Evolutionary conservation across 2,113 vertebrate species (phyloP), one percentile per base, ranked within the genome.

Genomic region (Narcine bancroftii): DNA sequence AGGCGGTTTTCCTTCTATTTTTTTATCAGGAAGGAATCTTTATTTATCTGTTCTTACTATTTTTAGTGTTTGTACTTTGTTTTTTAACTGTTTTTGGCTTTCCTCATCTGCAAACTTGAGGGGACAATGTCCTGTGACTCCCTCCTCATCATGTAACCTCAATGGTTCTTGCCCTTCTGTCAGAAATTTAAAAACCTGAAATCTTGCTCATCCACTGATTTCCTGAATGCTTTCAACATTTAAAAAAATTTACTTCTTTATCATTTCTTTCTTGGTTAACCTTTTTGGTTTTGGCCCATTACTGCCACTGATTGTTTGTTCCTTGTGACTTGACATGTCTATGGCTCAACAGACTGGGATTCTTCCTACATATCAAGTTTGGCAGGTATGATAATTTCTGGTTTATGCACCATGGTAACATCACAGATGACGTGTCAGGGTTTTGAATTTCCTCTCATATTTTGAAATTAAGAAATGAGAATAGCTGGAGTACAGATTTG

Each of bases 321-420:
- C 15, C 29, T 60, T 56, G 29, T 36, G 33, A 87, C n/a, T n/a
- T 53, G 50, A 19, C 81, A n/a, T 53, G 15, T 17, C 33, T 56
- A 17, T 19, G 29, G 29, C 50, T 87, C 81, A n/a, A 19, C n/a
- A 39, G 50, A 53, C 79, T 83, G 79, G 79, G 47, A 53, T 53
- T 50, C 47, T 13, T 17, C 60, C 81, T 87, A 15, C 81, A 87
- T 17, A 60, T 87, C 81, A 60, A 60, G 81, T 87, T 87, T 87
- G 50, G 81, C 81, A 60, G 19, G 81, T 87, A 60, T 87, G 53
- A 87, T 87, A 87, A 87, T 87, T 87, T 5, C 36, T 85, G 53
- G 81, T 19, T 85, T 85, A 36, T 85, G 6, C 33, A 36, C 53
- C 53, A 87, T 87, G 81, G 81, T 7, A 87, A 87, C 53, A 60